A percentile compares a stretch with the other conserved stretches of the same genome.
Evolutionary conservation across 1,140 invertebrate genomes (phyloP).

Genomic region (Hormaphis cornu): DNA sequence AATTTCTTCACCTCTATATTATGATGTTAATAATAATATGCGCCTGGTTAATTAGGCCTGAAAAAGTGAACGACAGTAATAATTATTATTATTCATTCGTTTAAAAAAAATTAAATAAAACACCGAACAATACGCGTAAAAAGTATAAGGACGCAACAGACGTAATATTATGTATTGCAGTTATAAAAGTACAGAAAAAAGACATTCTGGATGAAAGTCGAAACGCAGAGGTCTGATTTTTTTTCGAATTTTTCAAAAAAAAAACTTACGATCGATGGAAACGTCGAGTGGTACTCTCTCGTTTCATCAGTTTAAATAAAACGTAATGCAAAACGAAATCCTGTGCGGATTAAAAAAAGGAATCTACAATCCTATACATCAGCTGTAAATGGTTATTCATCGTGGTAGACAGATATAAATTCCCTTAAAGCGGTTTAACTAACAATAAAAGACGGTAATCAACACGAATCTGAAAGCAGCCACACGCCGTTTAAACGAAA

Average conservation of each 20-base stretch:
- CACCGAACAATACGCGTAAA: too few species aligned
- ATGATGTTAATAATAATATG: too few species aligned
- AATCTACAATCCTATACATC: background rate
- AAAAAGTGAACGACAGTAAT: too few species aligned
- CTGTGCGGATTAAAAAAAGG: background rate
- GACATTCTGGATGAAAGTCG: background rate
- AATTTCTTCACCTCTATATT: too few species aligned
- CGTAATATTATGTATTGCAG: too few species aligned
- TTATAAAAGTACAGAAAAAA: too few species aligned
- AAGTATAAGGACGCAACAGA: too few species aligned
- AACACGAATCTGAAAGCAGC: background rate
- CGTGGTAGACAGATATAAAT: background rate
- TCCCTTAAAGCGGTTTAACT: background rate
- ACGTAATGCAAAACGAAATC: background rate
- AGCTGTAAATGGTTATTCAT: background rate
- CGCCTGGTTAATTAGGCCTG: too few species aligned
- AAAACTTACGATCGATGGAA: background rate
- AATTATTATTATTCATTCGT: too few species aligned
- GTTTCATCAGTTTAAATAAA: background rate
- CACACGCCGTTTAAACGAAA: background rate
- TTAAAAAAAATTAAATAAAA: too few species aligned
- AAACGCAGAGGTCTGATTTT: background rate
- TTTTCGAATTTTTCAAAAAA: background rate
- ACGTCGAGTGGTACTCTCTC: background rate
- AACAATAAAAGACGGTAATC: background rate